These are phyloP conservation scores for Silurus lanzhouensis DNA, from an alignment of 2,797 vertebrate genomes.

Conservation along the genomic window DNA sequence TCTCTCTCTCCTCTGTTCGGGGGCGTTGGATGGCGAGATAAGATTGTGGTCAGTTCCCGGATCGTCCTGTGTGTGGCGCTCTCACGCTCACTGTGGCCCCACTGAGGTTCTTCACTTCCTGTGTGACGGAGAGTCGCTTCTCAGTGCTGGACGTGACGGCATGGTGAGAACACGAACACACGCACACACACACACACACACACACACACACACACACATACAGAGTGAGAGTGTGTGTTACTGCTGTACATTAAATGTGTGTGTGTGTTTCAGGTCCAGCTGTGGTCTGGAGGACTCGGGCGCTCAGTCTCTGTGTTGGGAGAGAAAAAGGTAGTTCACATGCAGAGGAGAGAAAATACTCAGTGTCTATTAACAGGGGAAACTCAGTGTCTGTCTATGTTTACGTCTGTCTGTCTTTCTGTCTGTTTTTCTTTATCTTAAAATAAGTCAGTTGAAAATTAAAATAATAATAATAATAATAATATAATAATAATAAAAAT, in stretches of 20 bases:
- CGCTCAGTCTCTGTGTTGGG: slow-evolving; percentile 63
- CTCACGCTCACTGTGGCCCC: slow-evolving; percentile 78
- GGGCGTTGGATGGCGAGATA: slow-evolving; percentile 78
- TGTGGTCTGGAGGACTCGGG: slow-evolving; percentile 85
- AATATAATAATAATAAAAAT: no score
- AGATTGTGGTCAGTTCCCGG: slow-evolving; percentile 82
- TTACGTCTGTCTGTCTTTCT: background rate
- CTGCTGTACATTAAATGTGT: background rate
- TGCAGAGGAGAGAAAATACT: background rate
- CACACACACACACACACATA: background rate
- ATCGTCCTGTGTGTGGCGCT: slow-evolving; percentile 74
- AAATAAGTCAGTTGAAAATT: no score
- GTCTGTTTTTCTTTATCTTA: background rate
- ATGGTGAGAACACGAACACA: slow-evolving; percentile 68
- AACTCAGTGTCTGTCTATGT: no score
- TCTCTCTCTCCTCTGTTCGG: slow-evolving; percentile 77
- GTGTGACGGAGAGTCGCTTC: slow-evolving; percentile 68
- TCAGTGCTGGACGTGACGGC: slow-evolving; percentile 81
- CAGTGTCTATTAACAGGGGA: background rate
- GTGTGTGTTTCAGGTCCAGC: slow-evolving; percentile 73
- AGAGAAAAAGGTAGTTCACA: slow-evolving; percentile 56
- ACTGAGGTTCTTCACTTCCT: slow-evolving; percentile 73
- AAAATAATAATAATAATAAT: no score
- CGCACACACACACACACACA: background rate
- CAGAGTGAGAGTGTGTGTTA: background rate